Conservation (phyloP, 2,888 invertebrate genomes). For the Cepaea hortensis region DNA sequence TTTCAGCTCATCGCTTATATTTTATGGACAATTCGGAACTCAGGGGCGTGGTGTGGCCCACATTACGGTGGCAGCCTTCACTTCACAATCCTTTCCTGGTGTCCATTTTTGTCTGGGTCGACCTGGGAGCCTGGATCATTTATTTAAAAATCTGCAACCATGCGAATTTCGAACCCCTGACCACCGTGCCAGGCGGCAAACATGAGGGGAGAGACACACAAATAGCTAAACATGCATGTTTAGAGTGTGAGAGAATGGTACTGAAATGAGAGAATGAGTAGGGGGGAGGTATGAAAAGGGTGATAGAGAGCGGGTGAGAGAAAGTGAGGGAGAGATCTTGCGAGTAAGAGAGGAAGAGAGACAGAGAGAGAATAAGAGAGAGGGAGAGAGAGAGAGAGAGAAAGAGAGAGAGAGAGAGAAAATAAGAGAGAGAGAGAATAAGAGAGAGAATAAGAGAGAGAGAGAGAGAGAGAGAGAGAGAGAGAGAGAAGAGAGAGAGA, state of each 20-base stretch:
- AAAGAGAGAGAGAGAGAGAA: neutral
- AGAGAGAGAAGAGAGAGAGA: neutral
- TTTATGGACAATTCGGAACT: neutral
- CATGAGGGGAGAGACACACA: no score
- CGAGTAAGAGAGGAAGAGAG: neutral
- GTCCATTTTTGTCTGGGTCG: no score
- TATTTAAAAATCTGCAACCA: no score
- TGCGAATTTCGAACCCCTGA: no score
- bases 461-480: slow-evolving; percentile 13
- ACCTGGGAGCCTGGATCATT: no score
- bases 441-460: neutral
- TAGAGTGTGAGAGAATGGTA: no score
- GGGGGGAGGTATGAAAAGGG: neutral
- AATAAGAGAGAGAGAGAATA: neutral
- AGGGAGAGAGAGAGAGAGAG: slow-evolving; percentile 3
- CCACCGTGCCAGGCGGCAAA: no score
- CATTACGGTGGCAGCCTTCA: no score
- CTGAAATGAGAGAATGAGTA: neutral
- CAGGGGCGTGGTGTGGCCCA: no score
- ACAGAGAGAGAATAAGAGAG: neutral
- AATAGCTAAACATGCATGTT: no score
- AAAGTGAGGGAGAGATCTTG: neutral
- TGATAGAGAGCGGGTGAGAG: neutral
- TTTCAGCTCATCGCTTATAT: neutral
- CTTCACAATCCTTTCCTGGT: no score